Conservation (phyloP, 2,797 vertebrate species). For the Odontamblyopus rebecca region DNA sequence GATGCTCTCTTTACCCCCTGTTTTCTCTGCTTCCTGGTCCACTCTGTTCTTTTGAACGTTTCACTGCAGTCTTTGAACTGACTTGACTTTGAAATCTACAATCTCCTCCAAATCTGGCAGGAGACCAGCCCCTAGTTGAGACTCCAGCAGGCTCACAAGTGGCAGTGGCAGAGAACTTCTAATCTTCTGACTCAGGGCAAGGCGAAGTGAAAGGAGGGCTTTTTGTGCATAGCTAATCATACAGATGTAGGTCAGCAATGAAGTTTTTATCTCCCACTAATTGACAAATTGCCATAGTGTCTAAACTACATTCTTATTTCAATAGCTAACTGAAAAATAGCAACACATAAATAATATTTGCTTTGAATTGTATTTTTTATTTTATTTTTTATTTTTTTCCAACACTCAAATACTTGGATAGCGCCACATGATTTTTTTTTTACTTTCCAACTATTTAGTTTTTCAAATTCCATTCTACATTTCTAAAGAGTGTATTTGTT, state of each 20-base stretch:
- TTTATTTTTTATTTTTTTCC: too few species aligned
- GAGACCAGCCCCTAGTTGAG: constrained; percentile 49
- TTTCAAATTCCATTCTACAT: too few species aligned
- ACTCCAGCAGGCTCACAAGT: constrained; percentile 46
- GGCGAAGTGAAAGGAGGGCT: constrained; percentile 31
- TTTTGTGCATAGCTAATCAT: constrained; percentile 36
- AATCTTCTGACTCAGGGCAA: constrained; percentile 50
- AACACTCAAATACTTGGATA: too few species aligned
- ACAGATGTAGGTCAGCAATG: constrained; percentile 36
- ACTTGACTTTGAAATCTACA: constrained; percentile 65
- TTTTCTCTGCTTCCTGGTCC: constrained; percentile 42
- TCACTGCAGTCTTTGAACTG: constrained; percentile 75
- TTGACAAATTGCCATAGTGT: too few species aligned
- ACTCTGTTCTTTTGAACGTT: constrained; percentile 71
- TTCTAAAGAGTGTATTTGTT: too few species aligned
- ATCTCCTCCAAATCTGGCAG: constrained; percentile 57
- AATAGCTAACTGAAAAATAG: not conserved
- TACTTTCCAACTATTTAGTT: too few species aligned
- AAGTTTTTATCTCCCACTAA: not conserved
- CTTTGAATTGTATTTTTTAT: too few species aligned
- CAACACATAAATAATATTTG: too few species aligned
- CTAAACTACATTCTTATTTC: too few species aligned
- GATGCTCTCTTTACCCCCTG: constrained; percentile 34
- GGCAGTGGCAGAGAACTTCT: constrained; percentile 45
- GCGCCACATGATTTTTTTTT: too few species aligned